Evolutionary conservation across 2,888 invertebrate genomes (phyloP), one percentile per base, ranked within the genome.

Genomic region (Amblyjoppa proteus): DNA sequence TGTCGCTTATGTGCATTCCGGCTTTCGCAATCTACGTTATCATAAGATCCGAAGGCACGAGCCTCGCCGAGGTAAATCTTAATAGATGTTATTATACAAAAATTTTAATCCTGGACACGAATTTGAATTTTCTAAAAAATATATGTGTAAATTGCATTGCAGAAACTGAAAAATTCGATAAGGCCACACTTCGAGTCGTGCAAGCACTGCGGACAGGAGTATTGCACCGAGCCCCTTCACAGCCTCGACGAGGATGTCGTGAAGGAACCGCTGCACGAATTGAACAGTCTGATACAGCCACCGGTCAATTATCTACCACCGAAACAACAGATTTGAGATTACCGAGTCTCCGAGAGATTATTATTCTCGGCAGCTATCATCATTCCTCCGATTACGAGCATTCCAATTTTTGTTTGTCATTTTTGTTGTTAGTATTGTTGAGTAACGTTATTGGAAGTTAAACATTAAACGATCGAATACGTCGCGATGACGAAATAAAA

Each of bases 1-100:
- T 97, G 56, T 98, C 98, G 0, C 95, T 98, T 83, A 94, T 97
- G 45, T 98, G 98, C 94, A 97, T 99, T 93, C 98, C 98, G 11
- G 96, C 97, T 75, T 97, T 97, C 93, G 97, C 97, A 58, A 93
- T 97, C 70, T 96, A 97, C 87, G 96, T 97, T 77, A 94, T 98
- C 74, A 91, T 96, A 78, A 95, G 96, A 90, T 95, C 97, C 9
- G 96, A 96, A 69, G 98, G 98, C 78, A 94, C 95, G 69, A 96
- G 95, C 85, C 95, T 97, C 81, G 94, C 95, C 92, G 96, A 97
- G 95, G 98, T 98, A 94, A 61, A 91, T 91, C 90, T 78, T 13
- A 0, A 16, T n/a, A 16, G 0, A 38, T 45, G 25, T 4, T 9
- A 20, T 9, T 45, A 41, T 28, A 2, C 16, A 28, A 31, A 16